Evolutionary conservation across 2,113 vertebrate species (phyloP).

Genomic region (Microtus richardsoni): DNA sequence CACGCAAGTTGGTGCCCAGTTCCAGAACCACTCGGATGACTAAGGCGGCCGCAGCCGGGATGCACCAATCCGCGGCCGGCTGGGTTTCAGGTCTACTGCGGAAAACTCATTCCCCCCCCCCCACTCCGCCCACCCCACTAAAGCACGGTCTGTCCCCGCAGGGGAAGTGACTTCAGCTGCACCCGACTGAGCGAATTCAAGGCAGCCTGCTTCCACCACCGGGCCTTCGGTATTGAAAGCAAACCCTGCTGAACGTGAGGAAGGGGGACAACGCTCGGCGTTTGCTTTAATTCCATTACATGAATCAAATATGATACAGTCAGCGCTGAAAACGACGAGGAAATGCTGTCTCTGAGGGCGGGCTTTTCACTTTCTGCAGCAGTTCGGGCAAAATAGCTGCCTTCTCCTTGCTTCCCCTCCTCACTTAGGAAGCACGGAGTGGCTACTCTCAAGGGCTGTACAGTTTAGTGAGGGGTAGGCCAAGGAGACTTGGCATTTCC

Average conservation of each 20-base stretch:
- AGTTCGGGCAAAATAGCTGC: too few species aligned
- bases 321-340: background rate
- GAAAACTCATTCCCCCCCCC: background rate
- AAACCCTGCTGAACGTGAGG: background rate
- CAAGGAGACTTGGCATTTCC: background rate
- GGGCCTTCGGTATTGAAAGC: background rate
- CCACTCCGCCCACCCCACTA: background rate
- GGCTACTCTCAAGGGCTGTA: background rate
- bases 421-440: background rate
- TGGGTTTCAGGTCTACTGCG: background rate
- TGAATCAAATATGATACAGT: background rate
- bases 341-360: background rate
- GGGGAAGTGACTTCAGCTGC: constrained; percentile 8
- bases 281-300: background rate
- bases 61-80: constrained; percentile 47
- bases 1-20: background rate
- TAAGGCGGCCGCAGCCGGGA: constrained; percentile 1
- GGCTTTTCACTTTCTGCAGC: background rate
- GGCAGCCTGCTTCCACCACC: background rate
- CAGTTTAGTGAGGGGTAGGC: too few species aligned
- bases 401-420: background rate
- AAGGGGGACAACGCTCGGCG: background rate
- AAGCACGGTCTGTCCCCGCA: background rate
- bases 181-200: background rate
- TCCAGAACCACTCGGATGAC: background rate